Conservation (phyloP, 2,797 vertebrate species). For the Ptychobarbus kaznakovi region DNA sequence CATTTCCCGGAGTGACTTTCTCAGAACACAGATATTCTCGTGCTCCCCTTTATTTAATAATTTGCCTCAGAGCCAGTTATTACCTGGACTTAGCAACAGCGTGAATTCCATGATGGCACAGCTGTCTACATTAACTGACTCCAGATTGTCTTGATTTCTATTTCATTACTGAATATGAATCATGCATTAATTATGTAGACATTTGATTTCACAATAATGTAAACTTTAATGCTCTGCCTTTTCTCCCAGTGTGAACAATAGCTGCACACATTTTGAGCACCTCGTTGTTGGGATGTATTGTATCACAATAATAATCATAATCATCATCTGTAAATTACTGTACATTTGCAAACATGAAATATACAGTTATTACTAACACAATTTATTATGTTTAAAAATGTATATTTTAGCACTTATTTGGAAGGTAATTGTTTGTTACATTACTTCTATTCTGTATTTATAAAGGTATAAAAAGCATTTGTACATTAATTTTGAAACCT, state of each 20-base stretch:
- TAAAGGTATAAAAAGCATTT: neutral
- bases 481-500: neutral
- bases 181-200: neutral
- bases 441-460: neutral
- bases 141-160: neutral
- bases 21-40: conserved; percentile 23
- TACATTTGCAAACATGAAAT: neutral
- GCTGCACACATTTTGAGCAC: neutral
- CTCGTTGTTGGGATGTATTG: neutral
- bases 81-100: neutral
- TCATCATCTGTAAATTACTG: neutral
- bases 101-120: conserved; percentile 1
- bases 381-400: neutral
- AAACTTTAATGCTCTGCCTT: neutral
- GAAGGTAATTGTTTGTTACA: neutral
- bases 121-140: neutral
- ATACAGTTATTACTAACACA: neutral
- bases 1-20: conserved; percentile 4
- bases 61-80: neutral
- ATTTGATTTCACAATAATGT: conserved; percentile 1
- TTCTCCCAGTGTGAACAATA: neutral
- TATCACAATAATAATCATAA: neutral
- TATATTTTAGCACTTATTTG: neutral
- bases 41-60: neutral
- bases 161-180: neutral